Base-by-base conservation (phyloP, 2,888 invertebrate genomes). In the Macropis europaea region DNA sequence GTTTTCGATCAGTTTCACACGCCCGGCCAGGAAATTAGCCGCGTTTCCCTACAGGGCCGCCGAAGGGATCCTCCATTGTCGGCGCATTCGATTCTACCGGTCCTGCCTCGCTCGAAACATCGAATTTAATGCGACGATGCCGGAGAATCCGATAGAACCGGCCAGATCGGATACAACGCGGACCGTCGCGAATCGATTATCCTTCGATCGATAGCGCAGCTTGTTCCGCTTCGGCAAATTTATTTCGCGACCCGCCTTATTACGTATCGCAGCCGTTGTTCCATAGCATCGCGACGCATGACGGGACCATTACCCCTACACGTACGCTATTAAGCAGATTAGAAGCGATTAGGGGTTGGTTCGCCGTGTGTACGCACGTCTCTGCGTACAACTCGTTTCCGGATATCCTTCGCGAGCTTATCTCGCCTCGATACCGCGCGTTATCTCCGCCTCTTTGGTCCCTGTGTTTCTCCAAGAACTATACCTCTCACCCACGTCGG, bases 1-100 rank as follows among this genome's bases (percentile, higher is more conserved):
- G 57, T 68, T 57, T 69, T 69, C 69, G 57, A 69, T 68, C 69
- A 57, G 69, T 68, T 68, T 69, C 69, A 57, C 69, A 19, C 24
- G 50, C 57, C 69, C 57, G 36, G 42, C 57, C 69, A 68, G 69
- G 43, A 69, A 69, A 69, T 69, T 68, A 68, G 57, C 43, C 45
- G 43, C 57, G 50, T 50, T 68, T 69, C 69, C 43, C 57, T 50
- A 42, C 54, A 47, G 40, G 47, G 11, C 26, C 34, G 28, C 36
- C 50, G 50, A 68, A 43, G 57, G 15, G 69, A 68, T 24, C 43
- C 30, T n/a, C 68, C 57, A 50, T 57, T 57, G 57, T 57, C 50
- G 42, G 6, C 13, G 56, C 30, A 36, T 15, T 40, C 17, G 19
- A 3, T 32, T 26, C 42, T 7, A 2, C 13, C 2, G 19, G 19